A percentile compares a stretch with the other conserved stretches of the same genome.
Evolutionary conservation across 2,888 invertebrate genomes (phyloP).

Genomic region (Eilema depressum): DNA sequence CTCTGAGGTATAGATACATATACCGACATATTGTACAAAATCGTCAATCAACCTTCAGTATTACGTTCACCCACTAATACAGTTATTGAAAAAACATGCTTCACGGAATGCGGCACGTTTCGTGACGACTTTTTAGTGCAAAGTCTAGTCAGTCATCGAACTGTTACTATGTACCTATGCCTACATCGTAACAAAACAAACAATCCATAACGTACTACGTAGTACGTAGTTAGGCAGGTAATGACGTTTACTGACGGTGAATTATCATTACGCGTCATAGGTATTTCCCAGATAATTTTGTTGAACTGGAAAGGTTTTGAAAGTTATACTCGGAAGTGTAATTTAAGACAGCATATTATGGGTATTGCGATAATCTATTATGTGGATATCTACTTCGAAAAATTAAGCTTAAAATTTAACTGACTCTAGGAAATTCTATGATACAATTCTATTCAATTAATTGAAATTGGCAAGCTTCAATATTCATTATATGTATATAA

Average conservation of each 20-base stretch:
- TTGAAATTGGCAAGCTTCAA: too few relatives aligned
- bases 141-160: constrained; percentile 8
- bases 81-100: neutral
- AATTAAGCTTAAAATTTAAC: too few relatives aligned
- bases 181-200: neutral
- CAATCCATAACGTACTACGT: neutral
- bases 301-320: neutral
- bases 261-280: neutral
- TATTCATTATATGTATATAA: too few relatives aligned
- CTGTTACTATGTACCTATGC: neutral
- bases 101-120: neutral
- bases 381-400: neutral
- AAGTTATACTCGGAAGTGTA: neutral
- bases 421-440: too few relatives aligned
- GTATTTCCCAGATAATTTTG: neutral
- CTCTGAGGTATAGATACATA: too few relatives aligned
- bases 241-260: neutral
- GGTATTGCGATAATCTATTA: neutral
- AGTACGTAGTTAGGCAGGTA: neutral
- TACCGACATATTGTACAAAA: neutral
- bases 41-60: neutral
- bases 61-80: constrained; percentile 3
- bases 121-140: neutral
- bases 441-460: too few relatives aligned
- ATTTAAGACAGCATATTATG: too few relatives aligned